Evolutionary conservation across 2,797 vertebrate genomes (phyloP).

Genomic region (Sebastes vulpes): DNA sequence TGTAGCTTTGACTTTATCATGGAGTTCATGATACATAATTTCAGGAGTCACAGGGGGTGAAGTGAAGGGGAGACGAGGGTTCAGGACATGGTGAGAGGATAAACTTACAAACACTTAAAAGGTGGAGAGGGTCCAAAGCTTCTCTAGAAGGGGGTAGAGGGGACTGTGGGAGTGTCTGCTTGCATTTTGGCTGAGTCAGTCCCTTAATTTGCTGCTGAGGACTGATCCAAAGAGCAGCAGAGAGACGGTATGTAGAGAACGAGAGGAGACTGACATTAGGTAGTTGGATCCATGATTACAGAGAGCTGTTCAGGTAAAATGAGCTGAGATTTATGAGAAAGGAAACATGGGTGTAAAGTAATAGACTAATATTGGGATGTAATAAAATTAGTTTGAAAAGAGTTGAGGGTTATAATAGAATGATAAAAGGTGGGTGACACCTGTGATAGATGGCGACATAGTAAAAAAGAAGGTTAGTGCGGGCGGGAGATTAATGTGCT

Average conservation of each 20-base stretch:
- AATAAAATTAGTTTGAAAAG: neutral
- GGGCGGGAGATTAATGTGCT: neutral
- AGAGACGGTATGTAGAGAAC: neutral
- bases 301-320: constrained; percentile 18
- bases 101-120: constrained; percentile 30
- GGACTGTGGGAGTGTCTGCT: constrained; percentile 40
- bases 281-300: constrained; percentile 30
- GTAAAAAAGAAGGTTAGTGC: constrained; percentile 1
- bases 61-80: neutral
- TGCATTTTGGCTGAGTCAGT: constrained; percentile 53
- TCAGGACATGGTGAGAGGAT: constrained; percentile 17
- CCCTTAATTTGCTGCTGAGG: neutral
- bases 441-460: neutral
- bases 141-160: neutral
- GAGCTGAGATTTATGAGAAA: constrained; percentile 19
- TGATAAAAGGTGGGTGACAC: neutral
- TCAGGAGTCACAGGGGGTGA: neutral
- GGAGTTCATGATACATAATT: neutral
- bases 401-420: constrained; percentile 7
- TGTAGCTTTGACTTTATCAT: neutral
- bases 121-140: constrained; percentile 8
- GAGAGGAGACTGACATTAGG: neutral
- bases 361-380: neutral
- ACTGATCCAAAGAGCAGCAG: constrained; percentile 9
- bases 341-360: constrained; percentile 1